Percentiles rank a stretch among this genome's conserved stretches.
These are phyloP conservation scores for Asbolus verrucosus DNA, from an alignment of 1,140 invertebrate genomes.

Conservation along the genomic window DNA sequence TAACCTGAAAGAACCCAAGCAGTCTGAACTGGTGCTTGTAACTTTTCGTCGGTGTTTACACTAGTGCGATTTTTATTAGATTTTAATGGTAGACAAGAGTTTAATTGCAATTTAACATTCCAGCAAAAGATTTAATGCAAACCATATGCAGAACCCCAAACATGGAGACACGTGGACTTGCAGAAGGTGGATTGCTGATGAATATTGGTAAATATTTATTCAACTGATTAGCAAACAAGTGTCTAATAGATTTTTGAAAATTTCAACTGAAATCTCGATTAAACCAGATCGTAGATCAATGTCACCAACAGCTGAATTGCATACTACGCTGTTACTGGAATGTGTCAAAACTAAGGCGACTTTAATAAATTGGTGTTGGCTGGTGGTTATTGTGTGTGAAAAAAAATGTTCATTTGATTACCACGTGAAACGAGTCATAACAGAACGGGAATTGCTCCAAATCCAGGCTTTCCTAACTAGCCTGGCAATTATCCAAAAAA, in stretches of 20 bases:
- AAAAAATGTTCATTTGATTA: neutral
- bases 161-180: constrained; percentile 7
- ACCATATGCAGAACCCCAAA: constrained; percentile 5
- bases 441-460: constrained; percentile 5
- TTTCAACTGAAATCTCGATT: neutral
- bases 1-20: constrained; percentile 16
- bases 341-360: neutral
- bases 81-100: neutral
- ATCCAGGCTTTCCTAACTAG: constrained; percentile 6
- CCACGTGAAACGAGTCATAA: constrained; percentile 10
- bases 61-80: neutral
- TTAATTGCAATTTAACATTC: constrained; percentile 19
- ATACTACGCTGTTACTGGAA: too few species aligned
- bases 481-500: constrained; percentile 4
- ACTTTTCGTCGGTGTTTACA: neutral
- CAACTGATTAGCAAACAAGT: neutral
- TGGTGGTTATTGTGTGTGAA: constrained; percentile 6
- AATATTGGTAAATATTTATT: neutral
- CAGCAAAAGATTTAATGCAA: constrained; percentile 27
- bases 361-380: constrained; percentile 6
- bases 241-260: neutral
- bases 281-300: neutral
- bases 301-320: neutral
- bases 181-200: neutral
- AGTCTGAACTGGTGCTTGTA: constrained; percentile 1